Base-by-base conservation (phyloP, 2,113 vertebrate genomes). In the Perca schrenkii region DNA sequence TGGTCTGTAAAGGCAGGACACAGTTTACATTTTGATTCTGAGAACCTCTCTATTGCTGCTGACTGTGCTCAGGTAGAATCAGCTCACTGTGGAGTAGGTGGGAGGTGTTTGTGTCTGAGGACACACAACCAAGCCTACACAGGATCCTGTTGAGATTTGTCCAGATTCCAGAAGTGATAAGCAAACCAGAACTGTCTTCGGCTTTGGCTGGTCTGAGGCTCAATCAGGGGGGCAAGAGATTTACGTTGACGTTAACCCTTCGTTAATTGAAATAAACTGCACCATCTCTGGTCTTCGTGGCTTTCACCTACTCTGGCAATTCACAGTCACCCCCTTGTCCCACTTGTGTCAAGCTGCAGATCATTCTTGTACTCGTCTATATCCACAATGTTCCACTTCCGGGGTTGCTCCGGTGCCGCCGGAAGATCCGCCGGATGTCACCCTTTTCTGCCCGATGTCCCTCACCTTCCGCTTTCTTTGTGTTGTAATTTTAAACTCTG, bases 101-200 rank as follows among this genome's bases (percentile, higher is more conserved):
- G 74, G 77, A n/a, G 74, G 61, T 74, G 78, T 64, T 25, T 25
- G 25, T 52, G 21, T 79, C 12, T 52, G 47, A 84, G 47, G 50
- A 67, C 52, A 25, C 65, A 8, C 70, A 52, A 52, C 6, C 8
- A n/a, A 46, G 49, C 19, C 40, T 8, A 1, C 49, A 63, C 71
- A 66, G 36, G 63, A 77, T 85, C 86, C 2, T 92, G 89, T 88
- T 88, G 64, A 74, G 86, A 92, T 92, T 74, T 82, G 88, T 88
- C 25, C 60, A 76, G 72, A 89, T 88, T 90, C 89, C 86, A 84
- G 53, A 3, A 40, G 21, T 60, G 61, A 68, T 80, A 82, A 49
- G 79, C 16, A 57, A 74, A 68, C 53, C 36, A 64, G 22, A 0
- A 50, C 61, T n/a, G 8, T 72, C 22, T 82, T 25, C 0, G 0